Percentiles rank a stretch among this genome's conserved stretches.
Evolutionary conservation across 23 tunicate species (phyloP).

Genomic region (Pegea sp.): DNA sequence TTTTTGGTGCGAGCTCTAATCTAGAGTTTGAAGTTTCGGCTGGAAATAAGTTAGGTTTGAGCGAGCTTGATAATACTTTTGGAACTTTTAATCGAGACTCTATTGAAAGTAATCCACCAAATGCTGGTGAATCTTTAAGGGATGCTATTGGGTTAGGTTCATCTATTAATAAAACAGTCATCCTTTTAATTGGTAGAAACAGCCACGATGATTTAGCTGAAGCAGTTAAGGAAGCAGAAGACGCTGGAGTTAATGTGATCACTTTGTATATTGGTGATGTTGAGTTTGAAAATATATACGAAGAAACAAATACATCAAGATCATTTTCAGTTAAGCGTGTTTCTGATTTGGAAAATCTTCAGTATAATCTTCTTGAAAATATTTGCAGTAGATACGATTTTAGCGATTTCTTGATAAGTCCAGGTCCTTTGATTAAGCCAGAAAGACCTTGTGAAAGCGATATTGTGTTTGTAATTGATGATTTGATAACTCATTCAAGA

Average conservation of each 20-base stretch:
- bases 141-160: conserved; percentile 3
- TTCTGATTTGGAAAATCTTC: conserved; percentile 6
- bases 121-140: conserved; percentile 25
- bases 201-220: conserved; percentile 13
- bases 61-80: too few species aligned
- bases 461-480: conserved; percentile 21
- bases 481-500: conserved; percentile 1
- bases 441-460: conserved; percentile 21
- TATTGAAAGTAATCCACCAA: conserved; percentile 5
- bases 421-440: conserved; percentile 3
- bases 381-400: conserved; percentile 8
- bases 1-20: conserved; percentile 15
- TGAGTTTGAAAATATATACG: conserved; percentile 2
- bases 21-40: conserved; percentile 6
- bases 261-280: conserved; percentile 19
- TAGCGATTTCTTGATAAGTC: conserved; percentile 1
- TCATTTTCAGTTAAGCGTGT: conserved; percentile 3
- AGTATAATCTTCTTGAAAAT: conserved; percentile 31
- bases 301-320: too few species aligned
- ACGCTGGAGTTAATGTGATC: conserved; percentile 9
- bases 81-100: not conserved
- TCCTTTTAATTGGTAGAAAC: conserved; percentile 12
- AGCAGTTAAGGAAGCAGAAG: conserved; percentile 5
- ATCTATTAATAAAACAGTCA: not conserved
- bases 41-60: not conserved